phyloP scores from a whole-genome alignment of 2,888 invertebrate species.

The Siphlonurus alternatus region DNA sequence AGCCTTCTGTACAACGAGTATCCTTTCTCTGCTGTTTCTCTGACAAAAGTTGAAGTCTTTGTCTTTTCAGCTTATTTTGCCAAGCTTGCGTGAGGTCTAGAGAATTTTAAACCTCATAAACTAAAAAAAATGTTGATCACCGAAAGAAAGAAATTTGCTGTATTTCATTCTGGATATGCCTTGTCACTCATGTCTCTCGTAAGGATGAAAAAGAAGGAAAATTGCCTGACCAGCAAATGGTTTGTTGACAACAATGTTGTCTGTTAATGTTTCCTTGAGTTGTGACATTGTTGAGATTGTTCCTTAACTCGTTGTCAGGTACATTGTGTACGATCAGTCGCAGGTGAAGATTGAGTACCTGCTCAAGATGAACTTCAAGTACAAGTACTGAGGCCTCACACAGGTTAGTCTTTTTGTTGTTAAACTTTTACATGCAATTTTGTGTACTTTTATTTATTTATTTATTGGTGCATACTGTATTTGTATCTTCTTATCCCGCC shows the following conservation, averaged over 20 bases:
- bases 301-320: too few species aligned
- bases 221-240: not conserved
- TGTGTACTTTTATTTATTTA: too few species aligned
- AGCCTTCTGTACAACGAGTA: constrained; percentile 83
- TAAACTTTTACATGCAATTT: too few species aligned
- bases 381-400: constrained; percentile 34
- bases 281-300: constrained; percentile 15
- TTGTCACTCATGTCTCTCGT: too few species aligned
- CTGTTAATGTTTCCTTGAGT: not conserved
- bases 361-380: constrained; percentile 71
- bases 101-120: not conserved
- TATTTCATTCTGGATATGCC: too few species aligned
- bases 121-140: not conserved
- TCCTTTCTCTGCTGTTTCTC: constrained; percentile 38
- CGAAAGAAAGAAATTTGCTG: too few species aligned
- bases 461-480: too few species aligned
- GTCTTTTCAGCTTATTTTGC: not conserved
- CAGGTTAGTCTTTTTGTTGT: not conserved
- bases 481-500: too few species aligned
- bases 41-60: not conserved
- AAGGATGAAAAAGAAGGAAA: too few species aligned
- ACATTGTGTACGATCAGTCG: constrained; percentile 88
- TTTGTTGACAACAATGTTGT: not conserved
- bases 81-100: not conserved
- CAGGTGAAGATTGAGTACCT: constrained; percentile 87